Evolutionary conservation across 2,797 vertebrate species (phyloP).

Genomic region (Allobates femoralis): DNA sequence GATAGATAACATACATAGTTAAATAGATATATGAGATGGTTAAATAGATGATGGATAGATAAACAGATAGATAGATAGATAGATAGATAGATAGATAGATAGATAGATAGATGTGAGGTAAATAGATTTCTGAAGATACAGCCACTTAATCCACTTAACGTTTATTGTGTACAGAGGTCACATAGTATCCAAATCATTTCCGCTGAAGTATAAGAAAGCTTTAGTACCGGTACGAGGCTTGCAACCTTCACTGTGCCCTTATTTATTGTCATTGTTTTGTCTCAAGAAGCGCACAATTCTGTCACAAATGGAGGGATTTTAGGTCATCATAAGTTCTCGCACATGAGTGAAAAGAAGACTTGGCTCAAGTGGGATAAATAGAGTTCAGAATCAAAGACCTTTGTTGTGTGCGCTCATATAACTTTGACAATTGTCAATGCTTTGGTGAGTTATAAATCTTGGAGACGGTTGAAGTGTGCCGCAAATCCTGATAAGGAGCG

Average conservation of each 20-base stretch:
- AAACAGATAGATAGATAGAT: background rate
- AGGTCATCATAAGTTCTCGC: background rate
- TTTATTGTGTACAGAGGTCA: background rate
- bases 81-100: background rate
- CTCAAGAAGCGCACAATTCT: rapidly evolving
- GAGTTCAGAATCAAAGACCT: slow-evolving; percentile 45
- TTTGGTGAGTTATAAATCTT: slow-evolving; percentile 58
- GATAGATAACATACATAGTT: background rate
- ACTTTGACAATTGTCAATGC: slow-evolving; percentile 57
- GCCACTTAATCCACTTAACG: background rate
- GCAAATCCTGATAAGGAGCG: slow-evolving; percentile 50
- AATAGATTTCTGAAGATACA: background rate
- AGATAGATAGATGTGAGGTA: background rate
- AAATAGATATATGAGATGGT: background rate
- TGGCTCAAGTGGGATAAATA: slow-evolving; percentile 26
- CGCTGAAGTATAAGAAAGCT: background rate
- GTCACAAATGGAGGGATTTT: background rate
- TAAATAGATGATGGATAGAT: background rate
- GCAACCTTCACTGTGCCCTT: slow-evolving; percentile 26
- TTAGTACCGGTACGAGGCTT: background rate
- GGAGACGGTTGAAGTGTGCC: slow-evolving; percentile 47
- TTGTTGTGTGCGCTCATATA: slow-evolving; percentile 45
- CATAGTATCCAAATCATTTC: background rate
- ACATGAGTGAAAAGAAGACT: slow-evolving; percentile 37
- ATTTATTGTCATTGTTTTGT: slow-evolving; percentile 44